These are phyloP conservation scores for Salvelinus namaycush DNA, from an alignment of 2,113 vertebrate genomes.

Conservation along the genomic window DNA sequence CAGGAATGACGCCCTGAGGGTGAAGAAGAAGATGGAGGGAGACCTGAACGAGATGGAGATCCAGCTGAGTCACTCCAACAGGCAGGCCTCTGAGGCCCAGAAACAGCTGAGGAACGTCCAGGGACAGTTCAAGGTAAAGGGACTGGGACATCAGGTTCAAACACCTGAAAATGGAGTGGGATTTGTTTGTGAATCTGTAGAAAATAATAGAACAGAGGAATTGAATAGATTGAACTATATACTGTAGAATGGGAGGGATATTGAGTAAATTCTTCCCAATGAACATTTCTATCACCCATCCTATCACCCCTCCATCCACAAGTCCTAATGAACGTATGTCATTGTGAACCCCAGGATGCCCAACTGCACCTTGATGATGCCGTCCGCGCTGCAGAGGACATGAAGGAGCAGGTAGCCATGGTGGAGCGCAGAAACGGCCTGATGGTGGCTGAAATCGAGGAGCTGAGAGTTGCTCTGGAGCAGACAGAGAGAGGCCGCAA, in stretches of 20 bases:
- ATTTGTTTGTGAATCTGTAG: neutral
- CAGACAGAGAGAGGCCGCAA: slow-evolving; percentile 79
- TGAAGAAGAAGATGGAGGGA: slow-evolving; percentile 81
- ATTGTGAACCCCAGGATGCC: slow-evolving; percentile 1
- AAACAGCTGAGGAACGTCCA: slow-evolving; percentile 80
- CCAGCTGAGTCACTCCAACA: slow-evolving; percentile 78
- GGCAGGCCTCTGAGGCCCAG: slow-evolving; percentile 75
- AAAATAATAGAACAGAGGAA: too few species aligned
- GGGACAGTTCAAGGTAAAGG: slow-evolving; percentile 71
- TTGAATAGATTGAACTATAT: too few species aligned
- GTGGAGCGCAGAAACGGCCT: slow-evolving; percentile 78
- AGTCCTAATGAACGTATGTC: neutral
- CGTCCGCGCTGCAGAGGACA: slow-evolving; percentile 58
- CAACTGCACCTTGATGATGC: slow-evolving; percentile 10
- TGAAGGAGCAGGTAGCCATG: slow-evolving; percentile 79
- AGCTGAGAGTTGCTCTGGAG: slow-evolving; percentile 74
- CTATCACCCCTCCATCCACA: too few species aligned
- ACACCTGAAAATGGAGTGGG: neutral
- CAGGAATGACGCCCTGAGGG: slow-evolving; percentile 74
- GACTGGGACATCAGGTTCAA: neutral
- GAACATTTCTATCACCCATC: too few species aligned
- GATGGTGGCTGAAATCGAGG: slow-evolving; percentile 78
- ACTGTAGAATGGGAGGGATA: too few species aligned
- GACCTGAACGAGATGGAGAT: slow-evolving; percentile 79
- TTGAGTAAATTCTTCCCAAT: neutral